These are phyloP conservation scores for Octodon degus DNA, from an alignment of 2,113 vertebrate species.

Conservation along the genomic window DNA sequence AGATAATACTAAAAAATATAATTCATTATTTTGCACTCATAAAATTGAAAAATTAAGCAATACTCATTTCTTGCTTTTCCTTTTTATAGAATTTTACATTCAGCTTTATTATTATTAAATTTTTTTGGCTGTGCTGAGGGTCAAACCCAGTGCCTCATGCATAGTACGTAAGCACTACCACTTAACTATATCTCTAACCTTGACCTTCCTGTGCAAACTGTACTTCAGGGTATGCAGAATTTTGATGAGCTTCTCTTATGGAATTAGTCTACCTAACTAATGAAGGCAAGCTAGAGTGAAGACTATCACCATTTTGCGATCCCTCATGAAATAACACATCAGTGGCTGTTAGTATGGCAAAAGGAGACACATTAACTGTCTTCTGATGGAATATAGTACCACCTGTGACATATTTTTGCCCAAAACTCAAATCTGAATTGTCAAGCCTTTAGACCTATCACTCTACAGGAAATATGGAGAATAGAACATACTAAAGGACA, in stretches of 20 bases:
- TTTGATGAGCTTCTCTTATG: slow-evolving; percentile 47
- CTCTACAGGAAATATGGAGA: slow-evolving; percentile 7
- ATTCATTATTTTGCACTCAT: slow-evolving; percentile 61
- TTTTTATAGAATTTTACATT: not conserved
- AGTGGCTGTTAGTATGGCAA: slow-evolving; percentile 18
- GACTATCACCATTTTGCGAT: slow-evolving; percentile 12
- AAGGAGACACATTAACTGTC: slow-evolving; percentile 41
- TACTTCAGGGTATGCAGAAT: slow-evolving; percentile 23
- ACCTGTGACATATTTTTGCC: not conserved
- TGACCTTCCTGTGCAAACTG: slow-evolving; percentile 14
- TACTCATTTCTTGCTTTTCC: not conserved
- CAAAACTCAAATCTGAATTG: slow-evolving; percentile 29
- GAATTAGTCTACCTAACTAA: slow-evolving; percentile 54
- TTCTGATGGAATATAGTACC: not conserved
- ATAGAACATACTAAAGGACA: slow-evolving; percentile 20
- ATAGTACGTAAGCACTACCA: not conserved
- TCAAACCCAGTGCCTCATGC: not conserved
- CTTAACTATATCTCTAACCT: not conserved
- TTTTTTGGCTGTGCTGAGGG: not conserved
- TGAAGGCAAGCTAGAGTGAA: slow-evolving; percentile 20
- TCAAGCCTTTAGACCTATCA: not conserved
- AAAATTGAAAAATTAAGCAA: slow-evolving; percentile 46
- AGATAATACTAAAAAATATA: slow-evolving; percentile 31
- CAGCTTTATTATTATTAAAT: not conserved
- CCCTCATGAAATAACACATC: slow-evolving; percentile 12